Evolutionary conservation across 1,140 invertebrate genomes (phyloP).

Genomic region (Pararge aegeria): DNA sequence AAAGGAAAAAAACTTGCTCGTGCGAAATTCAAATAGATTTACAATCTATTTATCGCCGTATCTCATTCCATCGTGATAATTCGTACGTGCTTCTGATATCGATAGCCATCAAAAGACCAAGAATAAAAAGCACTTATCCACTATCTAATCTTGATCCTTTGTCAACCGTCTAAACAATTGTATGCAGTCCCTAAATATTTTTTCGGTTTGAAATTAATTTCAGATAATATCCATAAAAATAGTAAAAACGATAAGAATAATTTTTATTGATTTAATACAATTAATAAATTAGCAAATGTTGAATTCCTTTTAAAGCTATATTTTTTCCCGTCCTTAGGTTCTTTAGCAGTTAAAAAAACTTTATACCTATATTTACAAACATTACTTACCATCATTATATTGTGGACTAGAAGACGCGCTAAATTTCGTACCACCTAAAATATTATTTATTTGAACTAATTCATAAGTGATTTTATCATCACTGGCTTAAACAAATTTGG

Average conservation of each 20-base stretch:
- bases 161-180: background rate
- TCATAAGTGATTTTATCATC: no score
- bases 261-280: background rate
- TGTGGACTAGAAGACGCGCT: no score
- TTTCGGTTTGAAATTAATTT: background rate
- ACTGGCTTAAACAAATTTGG: no score
- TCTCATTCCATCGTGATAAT: slow-evolving; percentile 1
- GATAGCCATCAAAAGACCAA: slow-evolving; percentile 8
- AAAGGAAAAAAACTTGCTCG: background rate
- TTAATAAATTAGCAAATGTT: slow-evolving; percentile 51
- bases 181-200: background rate
- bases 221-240: no score
- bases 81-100: background rate
- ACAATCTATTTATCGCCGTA: background rate
- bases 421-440: no score
- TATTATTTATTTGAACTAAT: no score
- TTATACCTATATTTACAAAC: no score
- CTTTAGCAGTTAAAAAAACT: background rate
- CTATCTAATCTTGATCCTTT: slow-evolving; percentile 15
- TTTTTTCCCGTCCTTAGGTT: slow-evolving; percentile 4
- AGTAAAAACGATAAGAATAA: background rate
- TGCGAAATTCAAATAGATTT: background rate
- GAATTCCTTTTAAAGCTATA: slow-evolving; percentile 55
- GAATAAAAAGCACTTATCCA: slow-evolving; percentile 11
- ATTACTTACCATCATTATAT: no score